These are phyloP conservation scores for Blennius ocellaris DNA, from an alignment of 2,113 vertebrate species.

Conservation along the genomic window DNA sequence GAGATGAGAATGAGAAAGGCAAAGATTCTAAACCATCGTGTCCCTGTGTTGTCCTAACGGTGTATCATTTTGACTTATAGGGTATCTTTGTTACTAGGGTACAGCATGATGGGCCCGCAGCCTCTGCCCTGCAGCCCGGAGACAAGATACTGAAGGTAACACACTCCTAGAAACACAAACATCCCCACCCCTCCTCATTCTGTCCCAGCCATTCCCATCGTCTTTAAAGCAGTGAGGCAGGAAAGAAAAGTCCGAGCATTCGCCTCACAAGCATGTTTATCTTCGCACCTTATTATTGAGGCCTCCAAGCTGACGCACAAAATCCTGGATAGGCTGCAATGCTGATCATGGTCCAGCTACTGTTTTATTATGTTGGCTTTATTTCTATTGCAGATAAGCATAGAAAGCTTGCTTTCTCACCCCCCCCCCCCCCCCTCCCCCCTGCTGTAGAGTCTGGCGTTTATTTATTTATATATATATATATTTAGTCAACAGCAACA, in stretches of 20 bases:
- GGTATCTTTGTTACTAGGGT: slow-evolving; percentile 99
- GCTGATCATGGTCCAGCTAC: too few relatives aligned
- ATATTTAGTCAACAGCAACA: too few relatives aligned
- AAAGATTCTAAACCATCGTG: slow-evolving; percentile 88
- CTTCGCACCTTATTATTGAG: background rate
- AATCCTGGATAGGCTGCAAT: too few relatives aligned
- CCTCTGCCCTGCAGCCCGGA: slow-evolving; percentile 93
- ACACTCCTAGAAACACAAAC: slow-evolving; percentile 19
- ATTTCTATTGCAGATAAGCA: too few relatives aligned
- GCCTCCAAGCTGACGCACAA: background rate
- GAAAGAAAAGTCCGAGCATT: background rate
- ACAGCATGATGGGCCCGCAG: slow-evolving; percentile 98
- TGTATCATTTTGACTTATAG: slow-evolving; percentile 99
- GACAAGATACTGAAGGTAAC: slow-evolving; percentile 99
- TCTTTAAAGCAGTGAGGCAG: slow-evolving; percentile 54
- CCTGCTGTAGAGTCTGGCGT: too few relatives aligned
- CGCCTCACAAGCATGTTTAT: background rate
- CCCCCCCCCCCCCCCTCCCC: too few relatives aligned
- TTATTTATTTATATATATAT: too few relatives aligned
- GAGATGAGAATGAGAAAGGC: slow-evolving; percentile 80
- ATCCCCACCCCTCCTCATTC: slow-evolving; percentile 15
- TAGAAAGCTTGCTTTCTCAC: too few relatives aligned
- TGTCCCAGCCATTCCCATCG: slow-evolving; percentile 12
- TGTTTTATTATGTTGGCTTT: too few relatives aligned
- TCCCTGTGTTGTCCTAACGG: slow-evolving; percentile 93